phyloP scores from a whole-genome alignment of 2,888 invertebrate genomes.

The Drosophila sordidapex region DNA sequence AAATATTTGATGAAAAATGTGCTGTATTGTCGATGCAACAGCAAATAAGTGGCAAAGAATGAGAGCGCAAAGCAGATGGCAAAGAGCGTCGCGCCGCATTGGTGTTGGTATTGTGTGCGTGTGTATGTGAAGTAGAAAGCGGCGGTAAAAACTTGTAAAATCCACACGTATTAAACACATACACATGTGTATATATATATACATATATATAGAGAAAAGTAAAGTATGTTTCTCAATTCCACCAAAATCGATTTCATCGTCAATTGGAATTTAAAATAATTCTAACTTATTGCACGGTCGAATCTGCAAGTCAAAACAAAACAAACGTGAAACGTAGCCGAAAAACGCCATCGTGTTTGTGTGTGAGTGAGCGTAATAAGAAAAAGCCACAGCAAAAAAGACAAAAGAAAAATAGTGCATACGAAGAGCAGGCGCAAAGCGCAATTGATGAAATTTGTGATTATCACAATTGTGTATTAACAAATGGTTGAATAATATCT shows the following conservation, averaged over 20 bases:
- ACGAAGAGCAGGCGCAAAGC: constrained; percentile 59
- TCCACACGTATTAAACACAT: constrained; percentile 36
- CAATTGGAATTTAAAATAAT: constrained; percentile 27
- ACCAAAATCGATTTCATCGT: constrained; percentile 26
- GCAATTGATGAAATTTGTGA: constrained; percentile 68
- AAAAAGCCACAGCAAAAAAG: constrained; percentile 49
- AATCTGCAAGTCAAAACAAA: constrained; percentile 59
- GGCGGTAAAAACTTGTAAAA: constrained; percentile 77
- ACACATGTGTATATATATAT: background rate
- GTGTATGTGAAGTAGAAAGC: constrained; percentile 72
- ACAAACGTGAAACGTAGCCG: constrained; percentile 64
- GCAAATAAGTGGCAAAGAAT: constrained; percentile 78
- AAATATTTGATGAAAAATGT: constrained; percentile 34
- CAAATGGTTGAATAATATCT: constrained; percentile 72
- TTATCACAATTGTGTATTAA: constrained; percentile 57
- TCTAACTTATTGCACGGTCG: constrained; percentile 27
- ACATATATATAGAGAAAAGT: constrained; percentile 8
- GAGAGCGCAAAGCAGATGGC: constrained; percentile 78
- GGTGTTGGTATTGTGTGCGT: constrained; percentile 53
- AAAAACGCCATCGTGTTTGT: constrained; percentile 49
- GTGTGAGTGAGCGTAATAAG: constrained; percentile 49
- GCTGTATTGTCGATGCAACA: constrained; percentile 60
- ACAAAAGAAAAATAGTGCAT: constrained; percentile 55
- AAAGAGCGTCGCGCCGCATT: constrained; percentile 74
- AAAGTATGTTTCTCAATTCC: constrained; percentile 18